Base-by-base conservation (phyloP, 2,888 invertebrate species). In the Lymantria dispar region DNA sequence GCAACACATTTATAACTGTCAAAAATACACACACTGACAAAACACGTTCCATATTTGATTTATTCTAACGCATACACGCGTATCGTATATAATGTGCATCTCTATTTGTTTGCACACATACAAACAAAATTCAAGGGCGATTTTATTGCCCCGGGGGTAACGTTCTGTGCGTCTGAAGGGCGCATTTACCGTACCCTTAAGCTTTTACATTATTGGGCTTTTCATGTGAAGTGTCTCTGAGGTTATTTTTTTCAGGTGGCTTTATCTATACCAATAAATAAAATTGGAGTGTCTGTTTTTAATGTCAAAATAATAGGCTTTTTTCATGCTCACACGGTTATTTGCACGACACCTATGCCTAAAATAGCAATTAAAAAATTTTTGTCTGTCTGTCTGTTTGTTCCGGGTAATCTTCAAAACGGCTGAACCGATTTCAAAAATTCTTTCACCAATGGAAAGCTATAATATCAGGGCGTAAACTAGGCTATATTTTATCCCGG, bases 151-250 rank as follows among this genome's bases (percentile, higher is more conserved):
- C 66, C 47, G 57, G 61, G 72, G 60, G 59, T 70, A 64, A 68
- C 54, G 68, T 50, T 66, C 72, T 61, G 47, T 40, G 47, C 48
- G 69, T 73, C 73, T 75, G 74, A 69, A 75, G 74, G 74, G 68
- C 70, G 56, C 50, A 57, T 60, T 60, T 54, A 56, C 57, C 12
- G 49, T 56, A 58, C 67, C 68, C 69, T 68, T 58, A 64, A 50
- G 62, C 57, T 54, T 58, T 54, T 59, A 52, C 53, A 56, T 61
- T 55, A 49, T 33, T 50, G 31, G 47, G 50, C 47, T 56, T 54
- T 37, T 47, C 42, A 49, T 53, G n/a, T 15, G 9, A 15, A n/a
- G 7, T 38, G 1, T 7, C 36, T 11, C 36, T 22, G 11, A 36
- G 22, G 38, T 5, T 8, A 1, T 15, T 47, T 44, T 22, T 44